These are phyloP conservation scores for Tethea ocularis DNA, from an alignment of 2,888 invertebrate species.

Conservation along the genomic window DNA sequence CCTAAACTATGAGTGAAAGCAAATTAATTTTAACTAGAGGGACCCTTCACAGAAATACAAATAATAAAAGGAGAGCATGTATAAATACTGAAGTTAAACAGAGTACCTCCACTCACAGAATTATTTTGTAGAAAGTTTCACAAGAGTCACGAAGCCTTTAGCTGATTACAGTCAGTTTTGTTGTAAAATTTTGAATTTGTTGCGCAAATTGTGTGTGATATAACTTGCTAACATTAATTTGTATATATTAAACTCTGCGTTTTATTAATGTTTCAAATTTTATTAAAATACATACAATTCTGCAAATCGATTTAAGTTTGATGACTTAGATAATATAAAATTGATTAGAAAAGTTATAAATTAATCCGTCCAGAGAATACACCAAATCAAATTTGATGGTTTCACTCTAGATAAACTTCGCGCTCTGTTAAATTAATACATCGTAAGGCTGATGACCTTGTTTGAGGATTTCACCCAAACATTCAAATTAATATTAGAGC, in stretches of 20 bases:
- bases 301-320: conserved; percentile 13
- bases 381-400: conserved; percentile 51
- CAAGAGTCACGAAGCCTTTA: conserved; percentile 41
- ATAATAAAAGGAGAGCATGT: conserved; percentile 27
- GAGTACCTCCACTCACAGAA: conserved; percentile 30
- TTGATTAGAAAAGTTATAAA: conserved; percentile 36
- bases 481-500: conserved; percentile 72
- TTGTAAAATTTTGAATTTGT: conserved; percentile 43
- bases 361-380: conserved; percentile 39
- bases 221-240: conserved; percentile 13
- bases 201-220: conserved; percentile 34
- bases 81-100: conserved; percentile 34
- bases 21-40: not conserved
- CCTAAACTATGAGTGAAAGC: not conserved
- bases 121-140: conserved; percentile 43
- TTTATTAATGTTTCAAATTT: not conserved
- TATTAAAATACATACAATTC: not conserved
- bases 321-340: conserved; percentile 16
- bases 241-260: not conserved
- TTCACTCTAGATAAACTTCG: conserved; percentile 46
- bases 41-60: not conserved
- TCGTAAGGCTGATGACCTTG: conserved; percentile 58
- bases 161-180: conserved; percentile 51
- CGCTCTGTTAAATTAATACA: conserved; percentile 63
- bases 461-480: conserved; percentile 65